Conservation (phyloP, 2,888 invertebrate genomes). For the Lysandra coridon region DNA sequence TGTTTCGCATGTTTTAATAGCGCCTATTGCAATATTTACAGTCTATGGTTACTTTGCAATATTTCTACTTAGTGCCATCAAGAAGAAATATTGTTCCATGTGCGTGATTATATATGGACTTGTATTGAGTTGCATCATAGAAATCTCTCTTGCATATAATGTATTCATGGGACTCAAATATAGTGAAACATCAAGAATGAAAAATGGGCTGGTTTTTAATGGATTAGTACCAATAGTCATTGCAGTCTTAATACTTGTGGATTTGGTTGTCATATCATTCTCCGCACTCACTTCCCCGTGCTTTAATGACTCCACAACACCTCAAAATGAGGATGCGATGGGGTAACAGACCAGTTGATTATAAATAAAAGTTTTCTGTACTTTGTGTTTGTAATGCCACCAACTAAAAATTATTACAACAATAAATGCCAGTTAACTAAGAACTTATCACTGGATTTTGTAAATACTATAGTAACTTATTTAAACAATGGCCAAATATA, state of each 20-base stretch:
- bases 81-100: slow-evolving; percentile 47
- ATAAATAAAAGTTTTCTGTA: not conserved
- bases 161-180: slow-evolving; percentile 51
- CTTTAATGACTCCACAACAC: not conserved
- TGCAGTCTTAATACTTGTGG: slow-evolving; percentile 54
- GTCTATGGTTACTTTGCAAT: slow-evolving; percentile 55
- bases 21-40: slow-evolving; percentile 57
- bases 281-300: slow-evolving; percentile 41
- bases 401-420: no score
- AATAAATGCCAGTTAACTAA: no score
- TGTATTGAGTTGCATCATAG: slow-evolving; percentile 49
- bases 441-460: no score
- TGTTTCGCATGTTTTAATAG: slow-evolving; percentile 55
- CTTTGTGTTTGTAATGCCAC: not conserved
- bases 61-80: slow-evolving; percentile 48
- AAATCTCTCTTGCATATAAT: slow-evolving; percentile 50
- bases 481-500: no score
- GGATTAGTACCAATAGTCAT: slow-evolving; percentile 61
- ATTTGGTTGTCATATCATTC: slow-evolving; percentile 55
- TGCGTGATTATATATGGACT: slow-evolving; percentile 59
- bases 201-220: slow-evolving; percentile 48
- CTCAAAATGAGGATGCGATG: not conserved
- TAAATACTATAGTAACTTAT: no score
- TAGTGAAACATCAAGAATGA: not conserved
- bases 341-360: not conserved